phyloP scores from a whole-genome alignment of 2,797 vertebrate genomes.

The Loriculus beryllinus region DNA sequence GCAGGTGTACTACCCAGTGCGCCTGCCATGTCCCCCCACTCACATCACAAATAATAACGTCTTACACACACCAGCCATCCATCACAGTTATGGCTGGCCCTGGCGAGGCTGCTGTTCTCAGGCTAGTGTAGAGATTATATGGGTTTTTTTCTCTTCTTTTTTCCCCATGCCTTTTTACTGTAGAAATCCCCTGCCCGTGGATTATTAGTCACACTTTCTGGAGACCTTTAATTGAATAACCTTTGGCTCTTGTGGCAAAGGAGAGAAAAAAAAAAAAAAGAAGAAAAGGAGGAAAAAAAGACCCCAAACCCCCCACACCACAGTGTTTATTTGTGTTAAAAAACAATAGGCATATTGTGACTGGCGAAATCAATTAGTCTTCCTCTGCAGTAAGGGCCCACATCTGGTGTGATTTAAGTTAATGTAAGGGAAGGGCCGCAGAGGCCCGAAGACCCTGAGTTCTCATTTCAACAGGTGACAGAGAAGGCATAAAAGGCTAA shows the following conservation, averaged over 20 bases:
- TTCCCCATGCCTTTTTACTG: not conserved
- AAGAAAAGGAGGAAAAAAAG: not conserved
- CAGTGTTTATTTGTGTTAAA: conserved; percentile 78
- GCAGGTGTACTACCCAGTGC: conserved; percentile 92
- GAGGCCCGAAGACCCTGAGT: conserved; percentile 70
- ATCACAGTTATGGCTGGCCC: conserved; percentile 90
- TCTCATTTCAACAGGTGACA: conserved; percentile 88
- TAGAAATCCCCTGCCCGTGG: conserved; percentile 58
- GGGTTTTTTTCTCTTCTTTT: not conserved
- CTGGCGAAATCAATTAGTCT: conserved; percentile 87
- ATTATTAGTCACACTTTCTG: conserved; percentile 77
- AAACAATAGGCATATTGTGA: conserved; percentile 85
- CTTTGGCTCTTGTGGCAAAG: conserved; percentile 70
- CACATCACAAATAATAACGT: conserved; percentile 94
- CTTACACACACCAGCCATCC: conserved; percentile 92
- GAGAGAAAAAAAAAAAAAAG: not conserved
- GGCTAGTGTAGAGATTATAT: conserved; percentile 35
- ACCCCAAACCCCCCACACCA: conserved; percentile 15
- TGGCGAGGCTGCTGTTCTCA: conserved; percentile 77
- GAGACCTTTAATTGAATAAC: conserved; percentile 77
- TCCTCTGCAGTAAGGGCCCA: conserved; percentile 78
- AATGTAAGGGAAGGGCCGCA: conserved; percentile 75
- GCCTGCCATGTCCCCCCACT: conserved; percentile 84
- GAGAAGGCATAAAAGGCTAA: conserved; percentile 76
- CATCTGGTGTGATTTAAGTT: conserved; percentile 92